These are phyloP conservation scores for Hypotaenidia okinawae DNA, from an alignment of 2,797 vertebrate species.

Conservation along the genomic window DNA sequence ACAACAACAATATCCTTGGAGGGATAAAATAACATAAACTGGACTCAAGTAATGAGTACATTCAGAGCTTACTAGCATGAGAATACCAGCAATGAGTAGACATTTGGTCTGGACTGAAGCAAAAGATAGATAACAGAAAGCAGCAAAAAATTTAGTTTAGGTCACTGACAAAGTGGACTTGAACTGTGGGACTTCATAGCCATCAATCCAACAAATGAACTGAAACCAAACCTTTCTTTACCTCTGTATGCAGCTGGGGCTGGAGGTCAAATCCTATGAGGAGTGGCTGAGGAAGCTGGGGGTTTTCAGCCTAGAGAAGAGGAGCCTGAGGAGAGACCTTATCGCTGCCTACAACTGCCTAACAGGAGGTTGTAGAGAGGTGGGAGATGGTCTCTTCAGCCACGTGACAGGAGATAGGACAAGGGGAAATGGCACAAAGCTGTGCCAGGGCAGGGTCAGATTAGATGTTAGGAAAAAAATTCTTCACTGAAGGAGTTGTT, in stretches of 20 bases:
- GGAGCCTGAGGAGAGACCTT: too few species aligned
- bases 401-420: too few species aligned
- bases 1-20: neutral
- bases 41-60: neutral
- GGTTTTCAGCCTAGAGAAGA: too few species aligned
- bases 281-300: too few species aligned
- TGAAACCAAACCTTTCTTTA: neutral
- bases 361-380: too few species aligned
- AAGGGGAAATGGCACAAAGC: too few species aligned
- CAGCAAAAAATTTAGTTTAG: neutral
- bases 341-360: too few species aligned
- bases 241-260: neutral
- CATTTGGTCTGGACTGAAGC: neutral
- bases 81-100: neutral
- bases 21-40: neutral
- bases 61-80: neutral
- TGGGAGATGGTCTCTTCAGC: too few species aligned
- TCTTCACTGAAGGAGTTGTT: too few species aligned
- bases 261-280: too few species aligned
- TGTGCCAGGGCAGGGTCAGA: too few species aligned
- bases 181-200: neutral
- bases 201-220: neutral
- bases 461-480: too few species aligned
- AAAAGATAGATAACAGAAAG: neutral
- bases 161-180: neutral